Percentiles rank a stretch among this genome's conserved stretches.
phyloP scores from a whole-genome alignment of 2,888 invertebrate genomes.

The Anticlea derivata region DNA sequence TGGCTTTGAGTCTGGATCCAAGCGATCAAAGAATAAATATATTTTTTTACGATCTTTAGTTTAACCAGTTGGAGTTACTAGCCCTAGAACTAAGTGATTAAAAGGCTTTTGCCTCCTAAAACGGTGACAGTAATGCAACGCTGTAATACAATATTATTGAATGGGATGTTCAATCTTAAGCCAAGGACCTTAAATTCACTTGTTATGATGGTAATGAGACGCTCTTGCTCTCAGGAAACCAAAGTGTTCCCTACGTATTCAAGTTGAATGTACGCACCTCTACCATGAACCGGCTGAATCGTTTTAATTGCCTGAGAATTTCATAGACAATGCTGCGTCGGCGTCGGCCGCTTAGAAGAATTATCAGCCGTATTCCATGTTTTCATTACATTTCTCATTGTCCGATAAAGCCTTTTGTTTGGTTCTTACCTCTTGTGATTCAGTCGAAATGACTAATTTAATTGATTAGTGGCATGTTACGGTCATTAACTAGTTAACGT shows the following conservation, averaged over 20 bases:
- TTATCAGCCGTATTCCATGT: constrained; percentile 26
- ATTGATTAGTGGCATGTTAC: constrained; percentile 71
- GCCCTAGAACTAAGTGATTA: too few species aligned
- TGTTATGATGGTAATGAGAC: too few species aligned
- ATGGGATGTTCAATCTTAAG: too few species aligned
- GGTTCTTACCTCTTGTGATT: constrained; percentile 52
- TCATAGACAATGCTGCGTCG: constrained; percentile 26
- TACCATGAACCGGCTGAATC: constrained; percentile 8
- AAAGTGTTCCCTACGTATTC: neutral
- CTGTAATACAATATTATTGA: too few species aligned
- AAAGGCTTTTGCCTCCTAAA: too few species aligned
- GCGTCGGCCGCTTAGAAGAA: constrained; percentile 16
- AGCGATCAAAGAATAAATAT: too few species aligned
- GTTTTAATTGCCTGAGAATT: constrained; percentile 24
- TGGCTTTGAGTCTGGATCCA: too few species aligned
- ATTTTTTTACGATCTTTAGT: too few species aligned
- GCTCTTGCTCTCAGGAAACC: too few species aligned
- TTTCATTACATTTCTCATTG: constrained; percentile 42
- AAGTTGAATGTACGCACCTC: constrained; percentile 18
- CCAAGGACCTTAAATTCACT: too few species aligned
- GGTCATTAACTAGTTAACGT: constrained; percentile 67
- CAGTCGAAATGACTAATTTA: constrained; percentile 70
- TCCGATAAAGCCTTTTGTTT: constrained; percentile 54
- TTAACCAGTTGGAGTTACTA: too few species aligned
- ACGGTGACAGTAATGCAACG: too few species aligned